Conservation (phyloP, 2,797 vertebrate genomes). For the Pseudochirops corinnae region DNA sequence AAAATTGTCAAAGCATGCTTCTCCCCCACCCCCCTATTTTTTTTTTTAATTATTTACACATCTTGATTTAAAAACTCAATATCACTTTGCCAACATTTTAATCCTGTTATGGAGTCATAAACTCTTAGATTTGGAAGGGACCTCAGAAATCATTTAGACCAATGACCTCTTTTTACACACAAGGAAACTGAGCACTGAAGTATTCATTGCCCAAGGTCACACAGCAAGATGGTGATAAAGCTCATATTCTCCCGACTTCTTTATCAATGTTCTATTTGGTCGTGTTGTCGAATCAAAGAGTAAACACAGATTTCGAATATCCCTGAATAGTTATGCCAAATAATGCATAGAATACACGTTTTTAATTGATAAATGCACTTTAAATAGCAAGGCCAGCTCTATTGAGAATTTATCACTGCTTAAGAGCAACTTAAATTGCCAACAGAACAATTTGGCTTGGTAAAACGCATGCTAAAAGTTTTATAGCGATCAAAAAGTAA, state of each 20-base stretch:
- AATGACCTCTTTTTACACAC: background rate
- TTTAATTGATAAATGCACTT: constrained; percentile 58
- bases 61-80: background rate
- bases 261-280: background rate
- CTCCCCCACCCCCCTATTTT: background rate
- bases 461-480: constrained; percentile 75
- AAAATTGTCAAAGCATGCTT: background rate
- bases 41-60: background rate
- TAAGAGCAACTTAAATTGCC: constrained; percentile 68
- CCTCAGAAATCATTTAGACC: background rate
- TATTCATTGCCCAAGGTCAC: background rate
- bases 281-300: background rate
- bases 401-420: constrained; percentile 62
- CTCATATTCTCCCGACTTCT: background rate
- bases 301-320: background rate
- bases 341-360: background rate
- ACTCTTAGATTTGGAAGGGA: background rate
- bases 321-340: constrained; percentile 49
- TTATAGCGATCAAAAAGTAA: constrained; percentile 69
- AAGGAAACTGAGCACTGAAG: background rate
- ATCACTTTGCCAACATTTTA: background rate
- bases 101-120: background rate
- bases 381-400: constrained; percentile 67
- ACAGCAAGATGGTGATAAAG: background rate
- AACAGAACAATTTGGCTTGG: constrained; percentile 60